Percentiles rank a stretch among this genome's conserved stretches.
Conservation (phyloP, 2,797 vertebrate species). For the Antrozous pallidus region DNA sequence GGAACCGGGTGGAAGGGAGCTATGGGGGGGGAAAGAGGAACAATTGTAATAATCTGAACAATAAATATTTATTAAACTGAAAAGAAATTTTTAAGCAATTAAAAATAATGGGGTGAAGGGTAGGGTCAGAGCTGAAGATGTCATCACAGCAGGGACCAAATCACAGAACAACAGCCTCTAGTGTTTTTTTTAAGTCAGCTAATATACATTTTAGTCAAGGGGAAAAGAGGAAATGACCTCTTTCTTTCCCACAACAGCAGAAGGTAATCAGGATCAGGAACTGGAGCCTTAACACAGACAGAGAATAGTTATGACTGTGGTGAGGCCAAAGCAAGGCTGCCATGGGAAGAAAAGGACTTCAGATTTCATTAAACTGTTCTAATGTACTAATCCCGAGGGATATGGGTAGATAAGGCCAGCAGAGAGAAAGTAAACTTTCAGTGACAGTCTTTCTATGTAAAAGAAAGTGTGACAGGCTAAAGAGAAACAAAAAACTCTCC, state of each 20-base stretch:
- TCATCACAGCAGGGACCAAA: conserved; percentile 37
- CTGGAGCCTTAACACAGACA: background rate
- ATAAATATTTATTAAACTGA: too few relatives aligned
- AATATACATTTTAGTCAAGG: conserved; percentile 73
- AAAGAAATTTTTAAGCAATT: too few relatives aligned
- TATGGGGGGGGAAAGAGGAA: too few relatives aligned
- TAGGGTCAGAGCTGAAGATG: background rate
- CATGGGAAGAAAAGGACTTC: background rate
- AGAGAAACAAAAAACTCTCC: background rate
- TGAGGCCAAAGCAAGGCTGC: background rate
- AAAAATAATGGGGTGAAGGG: too few relatives aligned
- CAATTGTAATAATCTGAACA: too few relatives aligned
- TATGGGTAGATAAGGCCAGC: background rate
- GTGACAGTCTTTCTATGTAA: background rate
- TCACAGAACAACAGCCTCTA: conserved; percentile 11
- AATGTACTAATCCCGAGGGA: background rate
- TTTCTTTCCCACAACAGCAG: conserved; percentile 51
- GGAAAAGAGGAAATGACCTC: background rate
- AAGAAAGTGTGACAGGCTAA: background rate
- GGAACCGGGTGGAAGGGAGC: too few relatives aligned
- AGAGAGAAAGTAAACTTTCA: background rate
- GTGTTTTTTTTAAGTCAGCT: conserved; percentile 47
- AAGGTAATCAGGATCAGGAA: conserved; percentile 58
- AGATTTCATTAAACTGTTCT: background rate
- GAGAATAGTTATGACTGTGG: background rate